A percentile compares a stretch with the other conserved stretches of the same genome.
Conservation (phyloP, 2,888 invertebrate genomes). For the Drosophila anceps region DNA sequence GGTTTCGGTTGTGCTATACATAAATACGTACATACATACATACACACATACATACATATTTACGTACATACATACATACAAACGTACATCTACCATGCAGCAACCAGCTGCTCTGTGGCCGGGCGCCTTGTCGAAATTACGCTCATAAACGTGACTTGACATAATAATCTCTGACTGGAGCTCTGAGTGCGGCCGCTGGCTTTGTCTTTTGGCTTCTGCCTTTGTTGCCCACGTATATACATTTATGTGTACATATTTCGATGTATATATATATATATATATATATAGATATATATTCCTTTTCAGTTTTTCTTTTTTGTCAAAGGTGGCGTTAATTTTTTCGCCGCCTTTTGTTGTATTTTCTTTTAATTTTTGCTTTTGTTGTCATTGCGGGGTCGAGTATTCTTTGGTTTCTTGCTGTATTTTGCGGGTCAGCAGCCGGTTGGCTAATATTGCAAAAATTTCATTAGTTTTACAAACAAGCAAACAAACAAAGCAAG, state of each 20-base stretch:
- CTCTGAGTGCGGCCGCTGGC: slow-evolving; percentile 61
- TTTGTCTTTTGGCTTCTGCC: slow-evolving; percentile 53
- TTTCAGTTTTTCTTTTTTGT: slow-evolving; percentile 18
- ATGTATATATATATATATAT: slow-evolving; percentile 9
- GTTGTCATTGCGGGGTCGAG: slow-evolving; percentile 52
- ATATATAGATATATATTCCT: slow-evolving; percentile 5
- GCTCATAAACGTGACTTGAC: slow-evolving; percentile 85
- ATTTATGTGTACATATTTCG: not conserved
- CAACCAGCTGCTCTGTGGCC: slow-evolving; percentile 41
- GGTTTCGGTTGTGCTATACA: slow-evolving; percentile 9
- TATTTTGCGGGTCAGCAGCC: slow-evolving; percentile 66
- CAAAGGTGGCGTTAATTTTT: slow-evolving; percentile 74
- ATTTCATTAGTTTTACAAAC: slow-evolving; percentile 79
- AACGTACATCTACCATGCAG: slow-evolving; percentile 4
- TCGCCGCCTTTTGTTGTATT: slow-evolving; percentile 47
- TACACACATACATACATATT: too few species aligned
- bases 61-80: slow-evolving; percentile 1
- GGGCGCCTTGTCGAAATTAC: slow-evolving; percentile 78
- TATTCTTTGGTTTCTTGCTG: slow-evolving; percentile 46
- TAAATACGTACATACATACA: slow-evolving; percentile 7
- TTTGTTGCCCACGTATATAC: slow-evolving; percentile 9
- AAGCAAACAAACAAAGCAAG: slow-evolving; percentile 79
- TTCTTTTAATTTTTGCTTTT: slow-evolving; percentile 58
- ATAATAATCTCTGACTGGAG: slow-evolving; percentile 82
- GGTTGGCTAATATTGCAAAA: slow-evolving; percentile 76